Conservation (phyloP, 2,113 vertebrate species). For the Platycercus adscitus region DNA sequence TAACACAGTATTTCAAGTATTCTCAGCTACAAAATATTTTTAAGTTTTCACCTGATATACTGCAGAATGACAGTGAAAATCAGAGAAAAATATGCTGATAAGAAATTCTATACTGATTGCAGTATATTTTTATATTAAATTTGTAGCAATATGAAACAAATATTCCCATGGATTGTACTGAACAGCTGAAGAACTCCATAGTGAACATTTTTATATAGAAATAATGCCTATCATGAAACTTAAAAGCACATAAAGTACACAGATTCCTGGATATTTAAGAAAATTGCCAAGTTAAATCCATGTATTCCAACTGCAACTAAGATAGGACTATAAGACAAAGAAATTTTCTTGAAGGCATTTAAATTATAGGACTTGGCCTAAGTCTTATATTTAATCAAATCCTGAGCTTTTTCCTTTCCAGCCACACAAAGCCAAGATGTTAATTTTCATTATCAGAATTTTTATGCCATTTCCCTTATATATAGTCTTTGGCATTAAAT, state of each 20-base stretch:
- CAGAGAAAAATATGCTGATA: background rate
- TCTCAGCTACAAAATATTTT: background rate
- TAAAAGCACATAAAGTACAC: background rate
- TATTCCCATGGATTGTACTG: background rate
- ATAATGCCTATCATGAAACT: background rate
- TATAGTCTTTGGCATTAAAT: background rate
- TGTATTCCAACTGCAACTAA: background rate
- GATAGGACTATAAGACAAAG: background rate
- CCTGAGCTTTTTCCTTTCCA: background rate
- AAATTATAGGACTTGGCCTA: background rate
- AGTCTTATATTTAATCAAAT: background rate
- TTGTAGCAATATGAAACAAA: background rate
- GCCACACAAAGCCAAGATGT: background rate
- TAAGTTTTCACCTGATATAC: background rate
- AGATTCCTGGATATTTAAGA: background rate
- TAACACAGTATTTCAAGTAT: background rate
- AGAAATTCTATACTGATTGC: background rate
- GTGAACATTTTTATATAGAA: background rate
- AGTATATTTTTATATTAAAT: background rate
- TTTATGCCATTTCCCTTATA: background rate
- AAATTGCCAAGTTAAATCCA: background rate
- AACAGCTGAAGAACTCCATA: background rate
- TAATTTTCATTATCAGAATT: background rate
- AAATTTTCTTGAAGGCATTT: background rate
- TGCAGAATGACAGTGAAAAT: background rate